Percentiles rank a stretch among this genome's conserved stretches.
Evolutionary conservation across 2,113 vertebrate genomes (phyloP).

Genomic region (Kryptolebias marmoratus): DNA sequence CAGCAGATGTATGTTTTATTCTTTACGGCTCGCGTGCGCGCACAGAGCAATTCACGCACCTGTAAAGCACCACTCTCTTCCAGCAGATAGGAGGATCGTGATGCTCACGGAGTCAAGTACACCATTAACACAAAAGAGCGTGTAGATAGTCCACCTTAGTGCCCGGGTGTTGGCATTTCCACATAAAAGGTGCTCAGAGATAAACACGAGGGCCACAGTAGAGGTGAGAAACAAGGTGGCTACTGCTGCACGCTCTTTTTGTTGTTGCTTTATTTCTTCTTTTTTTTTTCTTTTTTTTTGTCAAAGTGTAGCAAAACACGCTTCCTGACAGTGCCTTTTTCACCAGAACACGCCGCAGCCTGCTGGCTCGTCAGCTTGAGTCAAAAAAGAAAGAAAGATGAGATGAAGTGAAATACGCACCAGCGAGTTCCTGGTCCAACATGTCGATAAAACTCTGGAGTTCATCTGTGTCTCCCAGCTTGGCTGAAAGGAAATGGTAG

Average conservation of each 20-base stretch:
- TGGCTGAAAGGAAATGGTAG: slow-evolving; percentile 81
- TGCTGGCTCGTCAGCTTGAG: slow-evolving; percentile 31
- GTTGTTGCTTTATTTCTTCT: too few species aligned
- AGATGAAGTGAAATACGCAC: slow-evolving; percentile 78
- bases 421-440: slow-evolving; percentile 92
- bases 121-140: slow-evolving; percentile 57
- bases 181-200: slow-evolving; percentile 65
- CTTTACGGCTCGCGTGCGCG: slow-evolving; percentile 13
- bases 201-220: slow-evolving; percentile 32
- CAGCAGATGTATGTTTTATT: slow-evolving; percentile 38
- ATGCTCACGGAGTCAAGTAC: slow-evolving; percentile 55
- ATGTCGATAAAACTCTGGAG: slow-evolving; percentile 96
- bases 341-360: slow-evolving; percentile 16
- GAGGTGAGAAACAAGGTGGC: slow-evolving; percentile 30
- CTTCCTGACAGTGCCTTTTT: slow-evolving; percentile 5
- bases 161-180: slow-evolving; percentile 63
- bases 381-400: slow-evolving; percentile 32
- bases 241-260: not conserved
- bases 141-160: slow-evolving; percentile 65
- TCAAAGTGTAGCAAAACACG: slow-evolving; percentile 27
- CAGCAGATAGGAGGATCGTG: slow-evolving; percentile 62
- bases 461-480: slow-evolving; percentile 93
- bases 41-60: slow-evolving; percentile 1
- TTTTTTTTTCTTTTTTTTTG: not conserved
- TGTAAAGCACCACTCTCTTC: slow-evolving; percentile 58